Percentiles rank a stretch among this genome's conserved stretches.
phyloP scores from a whole-genome alignment of 1,140 invertebrate species.

The Paracyclopina nana region DNA sequence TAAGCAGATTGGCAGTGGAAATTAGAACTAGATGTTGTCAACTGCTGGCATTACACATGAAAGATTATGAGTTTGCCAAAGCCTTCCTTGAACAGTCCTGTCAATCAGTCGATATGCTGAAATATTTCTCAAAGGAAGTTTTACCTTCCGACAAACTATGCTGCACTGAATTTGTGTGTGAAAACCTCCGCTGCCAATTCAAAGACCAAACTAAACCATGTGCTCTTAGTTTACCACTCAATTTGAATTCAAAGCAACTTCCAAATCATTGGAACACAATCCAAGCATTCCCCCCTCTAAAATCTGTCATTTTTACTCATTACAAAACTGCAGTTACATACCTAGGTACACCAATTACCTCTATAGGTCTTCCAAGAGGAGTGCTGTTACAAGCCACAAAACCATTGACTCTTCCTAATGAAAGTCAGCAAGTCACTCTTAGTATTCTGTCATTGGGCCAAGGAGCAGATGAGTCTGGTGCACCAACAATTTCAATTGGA shows the following conservation, averaged over 20 bases:
- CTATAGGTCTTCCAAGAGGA: not conserved
- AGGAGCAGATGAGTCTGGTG: slow-evolving; percentile 25
- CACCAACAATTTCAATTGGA: slow-evolving; percentile 24
- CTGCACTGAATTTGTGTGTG: no score
- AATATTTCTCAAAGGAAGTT: slow-evolving; percentile 27
- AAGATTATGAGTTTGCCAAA: slow-evolving; percentile 24
- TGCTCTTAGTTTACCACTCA: not conserved
- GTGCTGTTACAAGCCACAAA: slow-evolving; percentile 17
- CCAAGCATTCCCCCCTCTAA: slow-evolving; percentile 1
- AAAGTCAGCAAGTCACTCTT: slow-evolving; percentile 26
- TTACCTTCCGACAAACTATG: slow-evolving; percentile 24
- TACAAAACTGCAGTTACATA: not conserved
- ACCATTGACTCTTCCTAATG: not conserved
- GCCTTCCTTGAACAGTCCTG: slow-evolving; percentile 25
- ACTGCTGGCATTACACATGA: slow-evolving; percentile 24
- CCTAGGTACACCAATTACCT: not conserved
- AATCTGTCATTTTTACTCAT: slow-evolving; percentile 2
- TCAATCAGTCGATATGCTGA: slow-evolving; percentile 26
- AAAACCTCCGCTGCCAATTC: slow-evolving; percentile 25
- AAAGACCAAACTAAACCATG: slow-evolving; percentile 27
- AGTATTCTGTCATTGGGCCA: slow-evolving; percentile 27
- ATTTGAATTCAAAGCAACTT: not conserved
- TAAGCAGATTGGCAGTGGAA: slow-evolving; percentile 26
- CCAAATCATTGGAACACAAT: slow-evolving; percentile 1
- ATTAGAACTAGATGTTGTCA: slow-evolving; percentile 23